Conservation (phyloP, 1,140 invertebrate species). For the Sipha flava region DNA sequence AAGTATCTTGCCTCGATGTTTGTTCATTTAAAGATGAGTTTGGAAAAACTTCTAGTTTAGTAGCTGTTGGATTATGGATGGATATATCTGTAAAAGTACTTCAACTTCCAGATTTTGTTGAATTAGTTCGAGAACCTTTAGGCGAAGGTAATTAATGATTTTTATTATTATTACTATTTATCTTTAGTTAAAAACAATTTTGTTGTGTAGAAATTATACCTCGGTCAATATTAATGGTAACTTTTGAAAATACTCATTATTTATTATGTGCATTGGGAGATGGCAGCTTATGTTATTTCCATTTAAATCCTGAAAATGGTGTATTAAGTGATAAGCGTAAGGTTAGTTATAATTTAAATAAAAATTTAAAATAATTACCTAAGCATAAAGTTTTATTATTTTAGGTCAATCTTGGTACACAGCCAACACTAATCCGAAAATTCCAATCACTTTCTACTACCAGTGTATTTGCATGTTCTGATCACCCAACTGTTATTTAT, state of each 20-base stretch:
- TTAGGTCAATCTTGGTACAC: slow-evolving; percentile 84
- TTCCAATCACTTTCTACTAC: slow-evolving; percentile 87
- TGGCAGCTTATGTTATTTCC: slow-evolving; percentile 96
- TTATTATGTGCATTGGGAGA: slow-evolving; percentile 89
- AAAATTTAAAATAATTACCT: neutral
- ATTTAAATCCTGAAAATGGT: slow-evolving; percentile 63
- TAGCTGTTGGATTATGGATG: slow-evolving; percentile 93
- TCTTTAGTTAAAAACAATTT: slow-evolving; percentile 28
- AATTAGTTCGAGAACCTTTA: slow-evolving; percentile 74
- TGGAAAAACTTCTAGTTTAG: slow-evolving; percentile 54
- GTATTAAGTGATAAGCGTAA: slow-evolving; percentile 73
- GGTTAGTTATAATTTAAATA: slow-evolving; percentile 43
- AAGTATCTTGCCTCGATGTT: slow-evolving; percentile 94
- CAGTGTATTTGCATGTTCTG: slow-evolving; percentile 97
- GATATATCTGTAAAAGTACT: slow-evolving; percentile 88
- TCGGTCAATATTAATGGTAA: slow-evolving; percentile 86
- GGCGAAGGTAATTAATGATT: slow-evolving; percentile 57
- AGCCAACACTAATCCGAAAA: slow-evolving; percentile 86
- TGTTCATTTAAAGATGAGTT: slow-evolving; percentile 59
- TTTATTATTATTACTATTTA: neutral
- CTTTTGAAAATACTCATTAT: slow-evolving; percentile 79
- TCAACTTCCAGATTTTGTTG: slow-evolving; percentile 65
- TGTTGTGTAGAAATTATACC: slow-evolving; percentile 78
- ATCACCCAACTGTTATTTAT: slow-evolving; percentile 96
- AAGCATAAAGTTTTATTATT: neutral